These are phyloP conservation scores for Aphis craccivora DNA, from an alignment of 1,140 invertebrate species.

Conservation along the genomic window DNA sequence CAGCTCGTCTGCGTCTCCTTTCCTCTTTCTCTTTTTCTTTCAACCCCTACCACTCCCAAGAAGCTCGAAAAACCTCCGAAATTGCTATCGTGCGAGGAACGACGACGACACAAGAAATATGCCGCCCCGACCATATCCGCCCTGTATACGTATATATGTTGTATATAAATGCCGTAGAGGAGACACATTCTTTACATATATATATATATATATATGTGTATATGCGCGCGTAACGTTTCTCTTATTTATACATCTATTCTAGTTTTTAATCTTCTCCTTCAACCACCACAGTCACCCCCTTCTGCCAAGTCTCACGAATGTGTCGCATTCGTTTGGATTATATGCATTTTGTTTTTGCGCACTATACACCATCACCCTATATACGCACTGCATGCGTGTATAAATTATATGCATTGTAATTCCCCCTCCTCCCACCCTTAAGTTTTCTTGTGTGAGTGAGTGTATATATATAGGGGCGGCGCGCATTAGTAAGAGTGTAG, in stretches of 20 bases:
- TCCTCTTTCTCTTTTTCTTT: background rate
- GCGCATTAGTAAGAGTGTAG: background rate
- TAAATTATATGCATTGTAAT: background rate
- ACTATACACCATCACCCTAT: background rate
- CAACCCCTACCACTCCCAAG: background rate
- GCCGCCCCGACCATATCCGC: slow-evolving; percentile 35
- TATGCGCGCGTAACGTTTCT: slow-evolving; percentile 23
- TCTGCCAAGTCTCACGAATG: background rate
- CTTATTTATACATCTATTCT: slow-evolving; percentile 32
- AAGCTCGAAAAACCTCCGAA: slow-evolving; percentile 23
- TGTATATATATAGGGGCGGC: background rate
- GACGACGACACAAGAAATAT: slow-evolving; percentile 44
- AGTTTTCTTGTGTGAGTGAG: background rate
- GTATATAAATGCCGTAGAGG: slow-evolving; percentile 15
- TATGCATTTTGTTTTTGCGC: background rate
- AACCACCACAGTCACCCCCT: background rate
- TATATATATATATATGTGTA: background rate
- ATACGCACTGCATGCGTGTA: background rate
- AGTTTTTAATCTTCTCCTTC: slow-evolving; percentile 47
- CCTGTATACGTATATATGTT: background rate
- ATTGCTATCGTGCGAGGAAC: slow-evolving; percentile 9
- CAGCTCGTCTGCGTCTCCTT: slow-evolving; percentile 49
- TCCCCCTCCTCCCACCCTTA: background rate
- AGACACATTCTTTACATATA: slow-evolving; percentile 12
- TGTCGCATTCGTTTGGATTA: slow-evolving; percentile 33